Conservation (phyloP, 2,113 vertebrate genomes). For the Cephalopholis sonnerati region DNA sequence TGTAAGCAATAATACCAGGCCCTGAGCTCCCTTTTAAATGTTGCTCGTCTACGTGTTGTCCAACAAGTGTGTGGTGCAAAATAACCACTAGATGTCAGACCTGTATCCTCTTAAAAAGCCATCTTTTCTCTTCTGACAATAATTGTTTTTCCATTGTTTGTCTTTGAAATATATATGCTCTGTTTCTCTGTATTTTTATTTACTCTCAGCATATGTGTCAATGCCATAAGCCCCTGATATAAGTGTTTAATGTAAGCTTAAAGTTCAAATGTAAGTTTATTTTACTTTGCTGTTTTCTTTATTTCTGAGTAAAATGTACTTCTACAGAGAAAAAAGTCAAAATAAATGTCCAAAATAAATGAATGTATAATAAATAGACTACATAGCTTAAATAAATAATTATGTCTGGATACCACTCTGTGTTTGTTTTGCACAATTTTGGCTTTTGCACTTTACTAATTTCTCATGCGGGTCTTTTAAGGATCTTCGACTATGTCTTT, state of each 20-base stretch:
- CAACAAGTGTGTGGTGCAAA: not conserved
- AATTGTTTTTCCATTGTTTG: not conserved
- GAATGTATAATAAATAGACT: not conserved
- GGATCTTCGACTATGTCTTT: not conserved
- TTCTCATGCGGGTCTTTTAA: not conserved
- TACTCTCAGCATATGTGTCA: not conserved
- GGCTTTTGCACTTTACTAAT: not conserved
- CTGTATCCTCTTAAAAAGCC: not conserved
- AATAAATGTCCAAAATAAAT: not conserved
- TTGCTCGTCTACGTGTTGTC: not conserved
- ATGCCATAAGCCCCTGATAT: not conserved
- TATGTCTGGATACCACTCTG: not conserved
- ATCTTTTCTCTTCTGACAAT: not conserved
- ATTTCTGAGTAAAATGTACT: not conserved
- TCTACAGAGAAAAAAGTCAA: not conserved
- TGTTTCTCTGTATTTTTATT: not conserved
- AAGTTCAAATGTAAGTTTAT: conserved; percentile 5
- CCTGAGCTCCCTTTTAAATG: not conserved
- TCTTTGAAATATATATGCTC: not conserved
- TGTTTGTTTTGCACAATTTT: not conserved
- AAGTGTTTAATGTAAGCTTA: not conserved
- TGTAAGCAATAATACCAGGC: not conserved
- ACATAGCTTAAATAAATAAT: not conserved
- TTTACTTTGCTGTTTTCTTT: not conserved
- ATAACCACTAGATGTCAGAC: conserved; percentile 72